phyloP scores from a whole-genome alignment of 2,113 vertebrate genomes.

The Callorhinus ursinus region DNA sequence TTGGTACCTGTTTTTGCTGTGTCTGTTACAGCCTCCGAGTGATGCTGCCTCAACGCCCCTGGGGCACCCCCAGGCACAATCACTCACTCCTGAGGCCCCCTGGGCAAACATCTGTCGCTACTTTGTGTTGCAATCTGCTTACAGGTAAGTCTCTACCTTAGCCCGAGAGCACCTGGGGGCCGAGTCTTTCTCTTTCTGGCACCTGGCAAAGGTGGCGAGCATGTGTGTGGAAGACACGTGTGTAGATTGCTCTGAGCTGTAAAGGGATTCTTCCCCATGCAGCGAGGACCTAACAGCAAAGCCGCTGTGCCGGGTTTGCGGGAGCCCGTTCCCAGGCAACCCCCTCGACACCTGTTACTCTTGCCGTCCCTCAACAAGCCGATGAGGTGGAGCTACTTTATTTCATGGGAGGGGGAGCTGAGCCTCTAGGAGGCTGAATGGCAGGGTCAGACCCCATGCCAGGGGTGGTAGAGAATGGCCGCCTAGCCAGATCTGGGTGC shows the following conservation, averaged over 20 bases:
- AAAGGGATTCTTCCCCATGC: fast-evolving
- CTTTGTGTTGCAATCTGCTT: slow-evolving; percentile 52
- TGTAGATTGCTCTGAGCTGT: neutral
- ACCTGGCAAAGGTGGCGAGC: neutral
- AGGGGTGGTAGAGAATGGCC: fast-evolving
- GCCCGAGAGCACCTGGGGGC: neutral
- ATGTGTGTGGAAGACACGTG: fast-evolving
- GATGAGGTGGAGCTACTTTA: no score
- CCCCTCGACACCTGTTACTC: neutral
- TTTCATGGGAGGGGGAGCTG: neutral
- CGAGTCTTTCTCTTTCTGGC: neutral
- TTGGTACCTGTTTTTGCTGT: neutral
- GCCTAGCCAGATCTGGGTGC: fast-evolving
- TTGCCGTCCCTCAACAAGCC: neutral
- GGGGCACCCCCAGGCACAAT: slow-evolving; percentile 48
- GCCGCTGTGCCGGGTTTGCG: fast-evolving
- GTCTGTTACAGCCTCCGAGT: neutral
- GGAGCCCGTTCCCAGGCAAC: neutral
- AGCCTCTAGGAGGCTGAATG: neutral
- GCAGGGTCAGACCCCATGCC: fast-evolving
- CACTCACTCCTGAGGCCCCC: slow-evolving; percentile 51
- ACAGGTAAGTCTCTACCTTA: slow-evolving; percentile 52
- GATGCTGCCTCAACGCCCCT: neutral
- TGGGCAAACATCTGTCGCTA: slow-evolving; percentile 69
- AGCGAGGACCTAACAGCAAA: neutral